A percentile compares a stretch with the other conserved stretches of the same genome.
Conservation (phyloP, 2,797 vertebrate genomes). For the Lepilemur ruficaudatus region DNA sequence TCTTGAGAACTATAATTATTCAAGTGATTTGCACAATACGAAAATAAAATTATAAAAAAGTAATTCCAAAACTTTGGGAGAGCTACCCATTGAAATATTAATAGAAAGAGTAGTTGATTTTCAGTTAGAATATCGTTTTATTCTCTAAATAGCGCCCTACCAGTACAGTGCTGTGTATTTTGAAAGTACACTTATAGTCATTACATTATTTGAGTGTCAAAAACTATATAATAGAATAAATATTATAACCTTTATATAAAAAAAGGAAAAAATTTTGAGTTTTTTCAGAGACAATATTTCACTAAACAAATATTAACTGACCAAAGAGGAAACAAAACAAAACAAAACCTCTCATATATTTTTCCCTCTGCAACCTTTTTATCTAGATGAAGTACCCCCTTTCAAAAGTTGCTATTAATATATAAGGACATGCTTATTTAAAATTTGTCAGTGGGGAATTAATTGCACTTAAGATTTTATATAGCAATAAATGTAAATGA, state of each 20-base stretch:
- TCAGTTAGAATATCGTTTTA: background rate
- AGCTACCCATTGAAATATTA: background rate
- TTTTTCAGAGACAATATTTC: background rate
- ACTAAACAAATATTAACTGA: background rate
- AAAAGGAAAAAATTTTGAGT: background rate
- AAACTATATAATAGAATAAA: background rate
- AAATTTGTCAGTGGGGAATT: background rate
- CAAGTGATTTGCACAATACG: background rate
- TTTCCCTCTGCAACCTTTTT: background rate
- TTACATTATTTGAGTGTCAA: background rate
- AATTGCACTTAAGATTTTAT: background rate
- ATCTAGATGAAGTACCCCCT: background rate
- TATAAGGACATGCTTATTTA: background rate
- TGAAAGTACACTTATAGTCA: background rate
- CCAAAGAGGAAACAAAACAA: background rate
- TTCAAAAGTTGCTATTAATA: background rate
- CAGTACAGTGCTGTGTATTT: background rate
- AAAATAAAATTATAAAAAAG: background rate
- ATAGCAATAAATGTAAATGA: background rate
- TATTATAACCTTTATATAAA: background rate
- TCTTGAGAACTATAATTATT: background rate
- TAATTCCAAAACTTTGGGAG: background rate
- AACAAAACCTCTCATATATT: background rate
- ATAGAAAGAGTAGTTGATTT: background rate
- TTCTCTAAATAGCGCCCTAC: background rate